Evolutionary conservation across 2,888 invertebrate species (phyloP), one percentile per base, ranked within the genome.

Genomic region (Lithophane socia): DNA sequence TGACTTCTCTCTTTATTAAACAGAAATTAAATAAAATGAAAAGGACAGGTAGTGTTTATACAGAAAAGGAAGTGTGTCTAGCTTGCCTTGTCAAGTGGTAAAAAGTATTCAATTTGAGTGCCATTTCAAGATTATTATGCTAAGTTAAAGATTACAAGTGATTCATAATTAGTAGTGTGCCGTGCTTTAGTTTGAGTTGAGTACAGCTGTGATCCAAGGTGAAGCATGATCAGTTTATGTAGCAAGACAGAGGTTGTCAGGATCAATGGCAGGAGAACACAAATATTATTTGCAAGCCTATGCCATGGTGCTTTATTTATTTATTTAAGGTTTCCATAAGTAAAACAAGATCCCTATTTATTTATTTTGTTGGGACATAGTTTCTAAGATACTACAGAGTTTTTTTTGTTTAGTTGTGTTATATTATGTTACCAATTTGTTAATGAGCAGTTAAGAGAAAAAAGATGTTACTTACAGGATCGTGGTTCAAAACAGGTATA

Each of bases 401-500:
- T 18, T n/a, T 18, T 44, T 63, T 42, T 42, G 8, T 12, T 2
- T 49, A 8, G 7, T 18, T 65, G 12, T 29, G 1, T 29, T n/a
- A n/a, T n/a, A n/a, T 37, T 49, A 1, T 49, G 21, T 49, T 29
- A 18, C 21, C 5, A 18, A 8, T 24, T 24, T 3, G 24, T 47
- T 49, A 47, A 47, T 66, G 0, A 12, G 3, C 21, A 47, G 21
- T 1, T 13, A 37, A 37, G 4, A 37, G 37, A n/a, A 10, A 42
- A 29, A 3, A 37, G 0, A 18, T 49, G 3, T 16, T 77, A 87
- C 97, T 96, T 92, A 97, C 97, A 90, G 95, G 94, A 68, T 94
- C 96, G 80, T 97, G 94, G 87, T 98, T 96, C 18, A 97, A 65
- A 10, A 98, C 92, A 79, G 98, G 97, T 79, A 98, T 96, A 1